These are phyloP conservation scores for Dermatemys mawii DNA, from an alignment of 2,113 vertebrate species.

Conservation along the genomic window DNA sequence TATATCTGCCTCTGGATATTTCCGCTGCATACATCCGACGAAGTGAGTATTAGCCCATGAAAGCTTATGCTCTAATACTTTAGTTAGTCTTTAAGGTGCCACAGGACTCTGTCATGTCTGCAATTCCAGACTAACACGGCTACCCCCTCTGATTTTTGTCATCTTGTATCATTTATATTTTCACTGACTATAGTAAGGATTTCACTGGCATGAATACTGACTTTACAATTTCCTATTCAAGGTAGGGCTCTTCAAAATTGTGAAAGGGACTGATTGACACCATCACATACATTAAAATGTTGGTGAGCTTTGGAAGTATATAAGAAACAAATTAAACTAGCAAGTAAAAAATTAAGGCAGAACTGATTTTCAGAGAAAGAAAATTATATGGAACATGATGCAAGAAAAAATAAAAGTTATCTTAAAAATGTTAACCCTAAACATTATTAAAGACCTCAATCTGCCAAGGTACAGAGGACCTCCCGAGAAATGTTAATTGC, in stretches of 20 bases:
- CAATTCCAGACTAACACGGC: no score
- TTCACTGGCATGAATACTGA: accelerated
- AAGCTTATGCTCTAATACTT: no score
- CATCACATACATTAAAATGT: background rate
- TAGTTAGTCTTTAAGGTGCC: no score
- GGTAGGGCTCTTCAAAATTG: background rate
- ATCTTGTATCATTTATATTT: accelerated
- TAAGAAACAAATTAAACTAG: background rate
- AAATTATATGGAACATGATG: background rate
- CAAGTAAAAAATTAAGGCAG: background rate
- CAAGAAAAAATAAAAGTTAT: background rate
- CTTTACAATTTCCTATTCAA: background rate
- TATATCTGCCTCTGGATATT: no score
- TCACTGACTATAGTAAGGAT: background rate
- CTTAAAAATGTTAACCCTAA: background rate
- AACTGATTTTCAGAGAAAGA: background rate
- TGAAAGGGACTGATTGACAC: background rate
- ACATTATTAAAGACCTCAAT: background rate
- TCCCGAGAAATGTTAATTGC: background rate
- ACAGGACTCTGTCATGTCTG: no score
- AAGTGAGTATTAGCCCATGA: no score
- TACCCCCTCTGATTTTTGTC: no score
- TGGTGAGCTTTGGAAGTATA: background rate
- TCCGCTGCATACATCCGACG: no score
- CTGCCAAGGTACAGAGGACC: background rate